These are phyloP conservation scores for Dryadula phaetusa DNA, from an alignment of 2,888 invertebrate genomes.

Conservation along the genomic window DNA sequence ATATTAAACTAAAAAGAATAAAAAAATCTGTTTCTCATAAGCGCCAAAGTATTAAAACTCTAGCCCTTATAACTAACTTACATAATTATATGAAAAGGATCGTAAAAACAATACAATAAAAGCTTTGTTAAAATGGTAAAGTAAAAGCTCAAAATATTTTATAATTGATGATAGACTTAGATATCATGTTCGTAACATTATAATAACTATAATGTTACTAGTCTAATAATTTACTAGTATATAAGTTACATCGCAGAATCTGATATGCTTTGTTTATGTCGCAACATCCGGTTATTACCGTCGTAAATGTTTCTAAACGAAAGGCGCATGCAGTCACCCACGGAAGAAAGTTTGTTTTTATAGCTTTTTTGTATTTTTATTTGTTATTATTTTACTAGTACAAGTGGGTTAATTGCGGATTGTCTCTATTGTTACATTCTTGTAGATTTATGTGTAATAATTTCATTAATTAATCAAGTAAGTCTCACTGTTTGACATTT, in stretches of 20 bases:
- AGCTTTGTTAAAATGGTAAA: neutral
- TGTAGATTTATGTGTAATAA: neutral
- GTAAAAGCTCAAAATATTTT: slow-evolving; percentile 2
- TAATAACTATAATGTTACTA: slow-evolving; percentile 20
- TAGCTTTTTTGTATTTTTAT: slow-evolving; percentile 17
- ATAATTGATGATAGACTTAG: neutral
- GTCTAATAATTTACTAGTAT: neutral
- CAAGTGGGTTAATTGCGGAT: slow-evolving; percentile 6
- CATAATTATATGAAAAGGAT: no score
- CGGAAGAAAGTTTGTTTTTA: slow-evolving; percentile 19
- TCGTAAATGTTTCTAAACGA: slow-evolving; percentile 32
- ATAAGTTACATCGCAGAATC: slow-evolving; percentile 32
- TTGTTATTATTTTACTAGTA: slow-evolving; percentile 18
- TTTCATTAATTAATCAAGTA: slow-evolving; percentile 16
- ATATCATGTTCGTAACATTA: neutral
- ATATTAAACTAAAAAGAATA: no score
- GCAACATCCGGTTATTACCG: slow-evolving; percentile 34
- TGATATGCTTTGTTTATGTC: slow-evolving; percentile 38
- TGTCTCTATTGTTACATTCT: slow-evolving; percentile 13
- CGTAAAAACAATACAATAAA: neutral
- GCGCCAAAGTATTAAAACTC: no score
- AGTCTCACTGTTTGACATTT: neutral
- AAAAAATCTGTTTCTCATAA: no score
- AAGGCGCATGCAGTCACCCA: slow-evolving; percentile 27
- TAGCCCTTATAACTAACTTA: no score